Evolutionary conservation across 2,113 vertebrate species (phyloP).

Genomic region (Leucoraja erinaceus): DNA sequence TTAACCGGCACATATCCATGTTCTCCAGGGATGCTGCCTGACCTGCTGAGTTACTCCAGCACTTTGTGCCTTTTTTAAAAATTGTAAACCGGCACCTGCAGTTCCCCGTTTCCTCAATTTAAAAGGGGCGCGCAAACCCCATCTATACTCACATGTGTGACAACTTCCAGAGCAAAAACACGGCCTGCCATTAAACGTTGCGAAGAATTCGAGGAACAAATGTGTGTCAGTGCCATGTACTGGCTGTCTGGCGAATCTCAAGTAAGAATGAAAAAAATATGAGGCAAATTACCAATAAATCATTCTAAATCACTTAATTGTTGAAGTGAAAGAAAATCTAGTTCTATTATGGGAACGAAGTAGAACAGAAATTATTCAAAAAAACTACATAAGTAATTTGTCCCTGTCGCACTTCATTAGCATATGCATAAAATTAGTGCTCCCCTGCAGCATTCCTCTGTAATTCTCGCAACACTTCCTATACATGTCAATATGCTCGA

Average conservation of each 20-base stretch:
- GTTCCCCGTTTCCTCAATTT: neutral
- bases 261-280: neutral
- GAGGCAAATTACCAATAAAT: neutral
- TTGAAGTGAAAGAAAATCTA: neutral
- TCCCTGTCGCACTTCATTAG: conserved; percentile 35
- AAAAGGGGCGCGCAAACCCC: neutral
- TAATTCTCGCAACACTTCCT: conserved; percentile 32
- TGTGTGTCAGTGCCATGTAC: neutral
- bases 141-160: no score
- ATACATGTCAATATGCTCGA: conserved; percentile 36
- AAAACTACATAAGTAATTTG: conserved; percentile 31
- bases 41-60: no score
- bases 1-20: no score
- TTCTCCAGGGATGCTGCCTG: no score
- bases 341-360: conserved; percentile 18
- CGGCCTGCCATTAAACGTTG: neutral
- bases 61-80: no score
- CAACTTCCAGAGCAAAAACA: neutral
- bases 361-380: conserved; percentile 31
- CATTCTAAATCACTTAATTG: conserved; percentile 5
- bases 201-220: neutral
- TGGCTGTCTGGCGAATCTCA: neutral
- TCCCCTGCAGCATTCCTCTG: conserved; percentile 36
- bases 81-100: no score
- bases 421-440: conserved; percentile 36